phyloP scores from a whole-genome alignment of 2,888 invertebrate species.

The Drosophila emarginata region DNA sequence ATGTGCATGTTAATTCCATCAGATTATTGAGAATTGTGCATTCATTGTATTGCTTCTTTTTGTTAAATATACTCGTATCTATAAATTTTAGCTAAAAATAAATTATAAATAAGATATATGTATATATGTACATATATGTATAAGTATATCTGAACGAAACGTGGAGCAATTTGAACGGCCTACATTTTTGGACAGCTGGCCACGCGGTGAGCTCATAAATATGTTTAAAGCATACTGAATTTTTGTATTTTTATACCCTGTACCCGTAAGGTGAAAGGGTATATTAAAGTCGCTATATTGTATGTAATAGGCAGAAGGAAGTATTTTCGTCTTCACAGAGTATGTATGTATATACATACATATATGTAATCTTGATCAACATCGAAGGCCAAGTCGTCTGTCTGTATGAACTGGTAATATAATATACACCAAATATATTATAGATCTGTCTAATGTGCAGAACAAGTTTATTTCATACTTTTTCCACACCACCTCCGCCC shows the following conservation, averaged over 20 bases:
- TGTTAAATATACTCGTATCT: constrained; percentile 5
- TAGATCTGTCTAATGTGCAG: too few relatives aligned
- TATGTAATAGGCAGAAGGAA: too few relatives aligned
- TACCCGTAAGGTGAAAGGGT: too few relatives aligned
- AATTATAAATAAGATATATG: constrained; percentile 10
- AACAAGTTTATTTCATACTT: too few relatives aligned
- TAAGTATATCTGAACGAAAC: constrained; percentile 24
- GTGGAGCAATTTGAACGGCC: constrained; percentile 49
- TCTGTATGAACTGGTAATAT: too few relatives aligned
- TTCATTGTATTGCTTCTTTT: constrained; percentile 27
- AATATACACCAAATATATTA: too few relatives aligned
- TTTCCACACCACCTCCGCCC: too few relatives aligned
- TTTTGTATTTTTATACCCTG: neutral
- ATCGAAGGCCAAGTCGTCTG: too few relatives aligned
- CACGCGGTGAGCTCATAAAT: constrained; percentile 11
- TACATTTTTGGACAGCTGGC: constrained; percentile 52
- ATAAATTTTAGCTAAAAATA: constrained; percentile 52
- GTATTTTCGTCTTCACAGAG: too few relatives aligned
- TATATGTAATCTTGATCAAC: too few relatives aligned
- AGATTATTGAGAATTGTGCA: constrained; percentile 46
- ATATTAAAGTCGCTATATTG: too few relatives aligned
- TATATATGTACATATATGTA: constrained; percentile 2
- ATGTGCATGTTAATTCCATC: constrained; percentile 11
- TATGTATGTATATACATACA: too few relatives aligned
- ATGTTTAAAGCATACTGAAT: constrained; percentile 1